Evolutionary conservation across 2,113 vertebrate genomes (phyloP).

Genomic region (Cyphomyrus plagiostoma): DNA sequence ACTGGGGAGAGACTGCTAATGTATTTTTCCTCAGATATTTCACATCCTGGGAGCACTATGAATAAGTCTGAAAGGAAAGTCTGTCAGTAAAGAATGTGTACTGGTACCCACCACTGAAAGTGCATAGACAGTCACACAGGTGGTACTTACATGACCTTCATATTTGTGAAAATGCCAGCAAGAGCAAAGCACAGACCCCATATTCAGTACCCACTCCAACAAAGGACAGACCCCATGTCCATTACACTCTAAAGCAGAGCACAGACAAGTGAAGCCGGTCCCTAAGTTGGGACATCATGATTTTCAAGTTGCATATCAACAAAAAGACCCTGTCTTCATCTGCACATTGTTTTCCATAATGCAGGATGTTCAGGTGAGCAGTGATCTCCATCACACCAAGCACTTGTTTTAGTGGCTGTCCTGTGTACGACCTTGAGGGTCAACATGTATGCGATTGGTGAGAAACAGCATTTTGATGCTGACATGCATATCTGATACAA

Average conservation of each 20-base stretch:
- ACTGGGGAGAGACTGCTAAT: slow-evolving; percentile 85
- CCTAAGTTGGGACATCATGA: slow-evolving; percentile 85
- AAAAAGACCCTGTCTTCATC: slow-evolving; percentile 93
- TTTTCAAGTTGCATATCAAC: slow-evolving; percentile 89
- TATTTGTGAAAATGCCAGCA: background rate
- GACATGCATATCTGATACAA: background rate
- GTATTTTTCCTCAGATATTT: slow-evolving; percentile 75
- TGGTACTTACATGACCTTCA: background rate
- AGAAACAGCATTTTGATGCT: background rate
- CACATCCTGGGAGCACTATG: slow-evolving; percentile 68
- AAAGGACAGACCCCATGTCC: background rate
- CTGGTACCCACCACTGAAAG: background rate
- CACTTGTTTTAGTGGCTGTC: slow-evolving; percentile 71
- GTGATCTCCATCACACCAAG: slow-evolving; percentile 80
- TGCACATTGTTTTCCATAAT: slow-evolving; percentile 73
- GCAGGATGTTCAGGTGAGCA: slow-evolving; percentile 71
- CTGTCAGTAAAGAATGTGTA: background rate
- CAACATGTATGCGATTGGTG: background rate
- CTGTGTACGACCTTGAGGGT: slow-evolving; percentile 70
- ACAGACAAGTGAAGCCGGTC: slow-evolving; percentile 79
- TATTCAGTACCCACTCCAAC: background rate
- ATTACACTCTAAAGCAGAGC: background rate
- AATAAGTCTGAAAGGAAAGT: background rate
- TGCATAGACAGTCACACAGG: background rate
- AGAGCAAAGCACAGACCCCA: background rate